Evolutionary conservation across 2,888 invertebrate genomes (phyloP), one percentile per base, ranked within the genome.

Genomic region (Panorpa germanica): DNA sequence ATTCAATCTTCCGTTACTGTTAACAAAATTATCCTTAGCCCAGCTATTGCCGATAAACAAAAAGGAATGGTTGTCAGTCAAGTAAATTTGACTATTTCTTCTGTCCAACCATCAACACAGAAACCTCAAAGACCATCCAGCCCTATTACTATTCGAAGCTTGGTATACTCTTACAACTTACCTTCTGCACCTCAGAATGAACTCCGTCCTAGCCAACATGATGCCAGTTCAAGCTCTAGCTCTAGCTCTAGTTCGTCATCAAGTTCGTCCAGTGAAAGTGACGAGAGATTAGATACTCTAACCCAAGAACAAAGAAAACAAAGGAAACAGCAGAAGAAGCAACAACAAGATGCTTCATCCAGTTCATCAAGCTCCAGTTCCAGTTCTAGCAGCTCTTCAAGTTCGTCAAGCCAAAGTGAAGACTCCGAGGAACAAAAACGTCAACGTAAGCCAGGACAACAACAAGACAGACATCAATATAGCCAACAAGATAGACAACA

Each of bases 1-100:
- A 66, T 78, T 37, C 72, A 70, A 47, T 68, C 70, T 30, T 55
- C 70, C 7, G 61, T 64, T 40, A 68, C 70, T 17, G 63, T 61
- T 10, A 68, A 66, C 49, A 61, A 62, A 33, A 63, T 75, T 33
- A 46, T 62, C 22, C 53, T 70, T 5, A 65, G 61, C 35, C 70
- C 72, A 7, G 59, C 59, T 34, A 45, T 67, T 34, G 59, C 61
- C 41, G 63, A 68, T 22, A 49, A 61, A 25, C 60, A 69, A 39
- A 63, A 67, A 40, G 71, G 71, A 32, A 59, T 66, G 46, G 69
- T 74, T 11, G 53, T 58, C 39, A 70, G 70, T 46, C 50, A 55
- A 35, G 58, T 76, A 25, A 64, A 61, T 38, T 41, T 75, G 25
- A 60, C 59, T 18, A 51, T 70, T 24, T 43, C 34, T 1, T 36